These are phyloP conservation scores for Nasonia vitripennis DNA, from an alignment of 1,140 invertebrate species.

Conservation along the genomic window DNA sequence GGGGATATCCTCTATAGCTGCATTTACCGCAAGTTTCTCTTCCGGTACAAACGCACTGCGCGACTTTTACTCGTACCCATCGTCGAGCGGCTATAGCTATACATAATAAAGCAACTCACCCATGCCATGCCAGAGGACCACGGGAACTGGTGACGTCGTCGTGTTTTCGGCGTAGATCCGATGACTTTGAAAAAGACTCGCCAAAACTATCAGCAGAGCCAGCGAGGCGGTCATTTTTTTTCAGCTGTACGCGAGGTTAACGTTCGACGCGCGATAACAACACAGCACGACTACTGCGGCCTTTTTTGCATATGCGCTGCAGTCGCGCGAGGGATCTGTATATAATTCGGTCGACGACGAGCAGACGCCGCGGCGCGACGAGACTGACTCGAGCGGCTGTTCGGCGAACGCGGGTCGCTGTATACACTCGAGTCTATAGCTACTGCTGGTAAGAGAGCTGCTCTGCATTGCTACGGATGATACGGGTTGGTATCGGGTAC, in stretches of 20 bases:
- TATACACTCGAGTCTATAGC: too few species aligned
- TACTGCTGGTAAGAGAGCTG: too few species aligned
- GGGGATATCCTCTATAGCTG: too few species aligned
- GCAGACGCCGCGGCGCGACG: too few species aligned
- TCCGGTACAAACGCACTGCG: not conserved
- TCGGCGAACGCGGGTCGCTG: too few species aligned
- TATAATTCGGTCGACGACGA: not conserved
- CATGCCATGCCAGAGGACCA: constrained; percentile 90
- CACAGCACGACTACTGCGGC: not conserved
- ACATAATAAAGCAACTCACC: constrained; percentile 74
- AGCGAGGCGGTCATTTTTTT: not conserved
- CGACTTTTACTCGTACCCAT: not conserved
- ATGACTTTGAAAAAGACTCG: not conserved
- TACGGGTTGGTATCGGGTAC: not conserved
- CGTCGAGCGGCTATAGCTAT: too few species aligned
- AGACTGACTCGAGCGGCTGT: not conserved
- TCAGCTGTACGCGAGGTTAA: not conserved
- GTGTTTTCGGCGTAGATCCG: not conserved
- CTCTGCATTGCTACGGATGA: too few species aligned
- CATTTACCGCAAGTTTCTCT: not conserved
- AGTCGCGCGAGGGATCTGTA: too few species aligned
- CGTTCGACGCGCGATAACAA: not conserved
- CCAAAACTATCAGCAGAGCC: not conserved
- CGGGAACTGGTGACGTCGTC: constrained; percentile 69
- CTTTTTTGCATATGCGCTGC: not conserved